Conservation (phyloP, 2,113 vertebrate species). For the Apteryx owenii region DNA sequence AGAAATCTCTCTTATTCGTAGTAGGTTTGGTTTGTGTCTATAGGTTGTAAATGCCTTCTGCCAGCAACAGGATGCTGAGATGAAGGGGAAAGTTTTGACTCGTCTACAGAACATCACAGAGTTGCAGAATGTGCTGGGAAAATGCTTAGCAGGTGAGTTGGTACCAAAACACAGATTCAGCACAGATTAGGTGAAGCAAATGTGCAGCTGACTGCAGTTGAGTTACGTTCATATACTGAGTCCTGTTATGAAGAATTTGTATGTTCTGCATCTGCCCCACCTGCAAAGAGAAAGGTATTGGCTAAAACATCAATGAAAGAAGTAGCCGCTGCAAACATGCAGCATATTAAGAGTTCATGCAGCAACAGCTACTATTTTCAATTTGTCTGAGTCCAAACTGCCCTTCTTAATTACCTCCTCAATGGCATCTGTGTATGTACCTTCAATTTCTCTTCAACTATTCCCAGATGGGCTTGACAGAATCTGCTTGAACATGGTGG, state of each 20-base stretch:
- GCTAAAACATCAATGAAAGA: not conserved
- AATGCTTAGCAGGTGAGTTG: slow-evolving; percentile 84
- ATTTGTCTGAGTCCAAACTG: not conserved
- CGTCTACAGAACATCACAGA: slow-evolving; percentile 93
- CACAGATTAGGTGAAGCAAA: no score
- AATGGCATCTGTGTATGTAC: not conserved
- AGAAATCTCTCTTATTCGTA: not conserved
- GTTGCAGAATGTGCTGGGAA: slow-evolving; percentile 87
- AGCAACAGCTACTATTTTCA: not conserved
- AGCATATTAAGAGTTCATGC: not conserved
- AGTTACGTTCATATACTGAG: no score
- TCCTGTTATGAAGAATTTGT: not conserved
- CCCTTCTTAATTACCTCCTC: not conserved
- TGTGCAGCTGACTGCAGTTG: no score
- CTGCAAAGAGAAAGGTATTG: not conserved
- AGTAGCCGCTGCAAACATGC: no score
- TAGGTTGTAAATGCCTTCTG: slow-evolving; percentile 96
- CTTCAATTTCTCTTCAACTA: not conserved
- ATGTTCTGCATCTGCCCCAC: not conserved
- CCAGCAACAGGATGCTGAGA: slow-evolving; percentile 84
- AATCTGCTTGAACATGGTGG: not conserved
- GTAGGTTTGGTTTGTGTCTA: slow-evolving; percentile 21
- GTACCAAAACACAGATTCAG: not conserved
- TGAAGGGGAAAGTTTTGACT: slow-evolving; percentile 92
- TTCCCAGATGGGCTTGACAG: not conserved